Conservation (phyloP, 2,888 invertebrate species). For the Amitus sp. region DNA sequence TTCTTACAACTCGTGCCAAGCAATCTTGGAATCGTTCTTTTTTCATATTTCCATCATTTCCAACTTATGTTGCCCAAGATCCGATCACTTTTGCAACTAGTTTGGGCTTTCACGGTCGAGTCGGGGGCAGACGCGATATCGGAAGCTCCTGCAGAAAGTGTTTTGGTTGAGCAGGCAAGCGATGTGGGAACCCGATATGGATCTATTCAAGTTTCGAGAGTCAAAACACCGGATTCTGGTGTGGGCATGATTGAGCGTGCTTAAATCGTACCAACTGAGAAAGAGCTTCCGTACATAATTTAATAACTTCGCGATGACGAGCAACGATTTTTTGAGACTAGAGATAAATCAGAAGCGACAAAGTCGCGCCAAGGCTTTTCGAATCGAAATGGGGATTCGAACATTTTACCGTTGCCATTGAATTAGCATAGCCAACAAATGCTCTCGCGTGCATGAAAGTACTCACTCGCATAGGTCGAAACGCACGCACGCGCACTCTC, state of each 20-base stretch:
- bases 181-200: conserved; percentile 2
- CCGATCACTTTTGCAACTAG: not conserved
- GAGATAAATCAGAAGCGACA: too few relatives aligned
- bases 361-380: not conserved
- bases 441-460: conserved; percentile 1
- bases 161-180: not conserved
- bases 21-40: not conserved
- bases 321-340: too few relatives aligned
- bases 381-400: not conserved
- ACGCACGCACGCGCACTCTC: conserved; percentile 7
- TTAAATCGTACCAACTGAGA: not conserved
- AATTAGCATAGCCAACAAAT: not conserved
- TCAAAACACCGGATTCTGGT: not conserved
- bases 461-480: conserved; percentile 5
- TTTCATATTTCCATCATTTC: not conserved
- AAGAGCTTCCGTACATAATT: not conserved
- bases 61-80: not conserved
- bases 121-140: not conserved
- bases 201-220: conserved; percentile 3
- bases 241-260: not conserved
- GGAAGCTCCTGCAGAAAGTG: not conserved
- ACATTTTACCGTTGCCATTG: not conserved
- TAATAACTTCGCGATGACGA: too few relatives aligned
- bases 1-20: not conserved
- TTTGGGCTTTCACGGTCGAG: too few relatives aligned